Percentiles rank a stretch among this genome's conserved stretches.
Conservation (phyloP, 2,113 vertebrate genomes). For the Brienomyrus brachyistius region DNA sequence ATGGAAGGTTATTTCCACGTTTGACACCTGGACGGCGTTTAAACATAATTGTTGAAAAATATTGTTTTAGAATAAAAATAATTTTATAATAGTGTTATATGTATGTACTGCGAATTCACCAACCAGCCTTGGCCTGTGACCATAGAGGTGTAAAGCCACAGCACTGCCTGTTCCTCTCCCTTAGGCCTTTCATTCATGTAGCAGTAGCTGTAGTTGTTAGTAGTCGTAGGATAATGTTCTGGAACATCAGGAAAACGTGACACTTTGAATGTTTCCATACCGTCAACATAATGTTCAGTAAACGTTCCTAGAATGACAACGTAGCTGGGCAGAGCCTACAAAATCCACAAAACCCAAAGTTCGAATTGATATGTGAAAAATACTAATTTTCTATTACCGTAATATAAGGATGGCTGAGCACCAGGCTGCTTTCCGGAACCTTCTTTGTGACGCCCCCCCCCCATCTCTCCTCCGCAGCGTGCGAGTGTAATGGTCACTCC, state of each 20-base stretch:
- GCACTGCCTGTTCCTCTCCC: not conserved
- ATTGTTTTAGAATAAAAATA: too few species aligned
- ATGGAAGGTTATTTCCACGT: not conserved
- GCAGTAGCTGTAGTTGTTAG: not conserved
- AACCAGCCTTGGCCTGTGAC: not conserved
- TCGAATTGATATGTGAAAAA: not conserved
- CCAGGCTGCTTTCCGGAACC: not conserved
- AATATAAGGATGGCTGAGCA: not conserved
- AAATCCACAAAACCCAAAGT: not conserved
- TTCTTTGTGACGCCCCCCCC: not conserved
- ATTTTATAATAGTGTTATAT: not conserved
- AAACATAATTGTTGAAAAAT: too few species aligned
- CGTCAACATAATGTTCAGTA: not conserved
- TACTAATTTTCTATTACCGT: not conserved
- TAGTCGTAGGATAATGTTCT: not conserved
- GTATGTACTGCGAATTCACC: not conserved
- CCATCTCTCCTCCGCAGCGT: constrained; percentile 52
- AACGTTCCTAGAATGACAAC: not conserved
- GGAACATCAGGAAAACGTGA: not conserved
- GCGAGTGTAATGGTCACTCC: constrained; percentile 77
- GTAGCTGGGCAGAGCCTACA: not conserved
- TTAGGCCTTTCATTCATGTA: not conserved
- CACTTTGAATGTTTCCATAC: not conserved
- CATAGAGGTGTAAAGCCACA: not conserved
- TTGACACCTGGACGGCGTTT: not conserved